Percentiles rank a stretch among this genome's conserved stretches.
Conservation (phyloP, 2,888 invertebrate species). For the Chymomyza caudatula region DNA sequence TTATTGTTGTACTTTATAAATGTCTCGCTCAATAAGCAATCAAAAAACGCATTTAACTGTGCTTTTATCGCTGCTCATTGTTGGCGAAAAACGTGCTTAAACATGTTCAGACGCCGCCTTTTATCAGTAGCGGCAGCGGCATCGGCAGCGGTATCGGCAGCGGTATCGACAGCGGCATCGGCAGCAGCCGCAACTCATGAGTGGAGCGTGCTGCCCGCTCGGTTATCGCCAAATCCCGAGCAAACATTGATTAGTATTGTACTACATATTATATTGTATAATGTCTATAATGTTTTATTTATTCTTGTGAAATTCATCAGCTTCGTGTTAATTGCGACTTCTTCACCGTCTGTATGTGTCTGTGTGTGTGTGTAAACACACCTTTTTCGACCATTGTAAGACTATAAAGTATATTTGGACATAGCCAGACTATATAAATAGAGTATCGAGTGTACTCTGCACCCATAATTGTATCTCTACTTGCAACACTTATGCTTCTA, state of each 20-base stretch:
- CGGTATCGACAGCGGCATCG: too few species aligned
- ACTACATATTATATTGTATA: background rate
- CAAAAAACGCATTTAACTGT: constrained; percentile 37
- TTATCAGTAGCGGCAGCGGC: background rate
- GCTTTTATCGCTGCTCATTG: constrained; percentile 39
- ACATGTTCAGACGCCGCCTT: background rate
- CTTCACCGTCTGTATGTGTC: constrained; percentile 20
- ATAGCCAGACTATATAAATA: background rate
- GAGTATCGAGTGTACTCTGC: background rate
- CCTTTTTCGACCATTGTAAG: background rate
- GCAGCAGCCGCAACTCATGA: background rate
- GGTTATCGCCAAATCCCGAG: background rate
- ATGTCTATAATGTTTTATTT: background rate
- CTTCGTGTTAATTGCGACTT: constrained; percentile 43
- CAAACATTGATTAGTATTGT: background rate
- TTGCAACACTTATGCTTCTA: background rate
- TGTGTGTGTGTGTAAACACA: background rate
- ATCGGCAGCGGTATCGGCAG: too few species aligned
- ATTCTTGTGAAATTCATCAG: constrained; percentile 67
- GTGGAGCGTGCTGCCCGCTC: background rate
- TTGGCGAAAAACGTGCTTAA: constrained; percentile 48
- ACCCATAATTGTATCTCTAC: background rate
- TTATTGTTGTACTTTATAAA: background rate
- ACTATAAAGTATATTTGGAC: background rate
- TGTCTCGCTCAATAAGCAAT: constrained; percentile 12